A percentile compares a stretch with the other conserved stretches of the same genome.
These are phyloP conservation scores for Rachycentron canadum DNA, from an alignment of 2,797 vertebrate genomes.

Conservation along the genomic window DNA sequence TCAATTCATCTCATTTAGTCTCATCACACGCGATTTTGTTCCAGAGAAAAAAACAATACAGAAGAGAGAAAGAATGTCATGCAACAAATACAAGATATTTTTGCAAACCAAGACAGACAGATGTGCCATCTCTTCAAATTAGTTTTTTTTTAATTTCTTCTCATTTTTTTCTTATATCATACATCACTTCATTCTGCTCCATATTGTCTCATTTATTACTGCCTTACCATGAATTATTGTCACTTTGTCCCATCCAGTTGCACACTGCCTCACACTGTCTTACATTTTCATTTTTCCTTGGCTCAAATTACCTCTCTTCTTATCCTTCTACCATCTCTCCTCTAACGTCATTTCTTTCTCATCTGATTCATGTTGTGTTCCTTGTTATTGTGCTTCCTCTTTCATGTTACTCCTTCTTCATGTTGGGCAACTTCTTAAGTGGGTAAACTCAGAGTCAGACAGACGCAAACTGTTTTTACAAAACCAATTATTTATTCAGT, in stretches of 20 bases:
- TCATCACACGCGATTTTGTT: not conserved
- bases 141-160: not conserved
- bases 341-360: not conserved
- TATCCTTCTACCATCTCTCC: not conserved
- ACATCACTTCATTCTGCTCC: not conserved
- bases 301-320: not conserved
- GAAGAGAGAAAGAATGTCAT: not conserved
- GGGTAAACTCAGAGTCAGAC: not conserved
- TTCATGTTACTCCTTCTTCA: not conserved
- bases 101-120: not conserved
- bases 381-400: not conserved
- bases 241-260: not conserved
- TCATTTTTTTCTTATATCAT: not conserved
- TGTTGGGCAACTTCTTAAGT: not conserved
- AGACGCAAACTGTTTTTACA: slow-evolving; percentile 5
- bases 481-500: slow-evolving; percentile 20
- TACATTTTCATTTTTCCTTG: not conserved
- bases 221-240: not conserved
- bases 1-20: not conserved
- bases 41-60: not conserved
- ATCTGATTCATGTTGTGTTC: not conserved
- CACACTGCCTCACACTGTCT: not conserved
- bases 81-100: not conserved
- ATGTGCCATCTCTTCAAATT: not conserved
- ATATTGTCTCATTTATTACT: not conserved